Conservation (phyloP, 2,888 invertebrate species). For the Cartodere bifasciata region DNA sequence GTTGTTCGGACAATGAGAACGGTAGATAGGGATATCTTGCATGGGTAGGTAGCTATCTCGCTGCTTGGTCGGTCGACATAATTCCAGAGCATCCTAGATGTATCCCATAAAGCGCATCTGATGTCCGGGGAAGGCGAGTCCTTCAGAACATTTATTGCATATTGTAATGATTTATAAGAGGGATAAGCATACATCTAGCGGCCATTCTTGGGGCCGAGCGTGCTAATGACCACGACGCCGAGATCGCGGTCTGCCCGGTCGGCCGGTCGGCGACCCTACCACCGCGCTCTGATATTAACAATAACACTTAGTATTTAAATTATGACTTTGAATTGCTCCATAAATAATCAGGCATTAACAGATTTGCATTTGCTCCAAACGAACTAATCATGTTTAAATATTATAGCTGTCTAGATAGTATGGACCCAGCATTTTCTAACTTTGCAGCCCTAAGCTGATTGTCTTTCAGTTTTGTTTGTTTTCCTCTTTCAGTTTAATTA, state of each 20-base stretch:
- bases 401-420: constrained; percentile 27
- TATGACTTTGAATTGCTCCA: constrained; percentile 38
- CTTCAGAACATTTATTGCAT: constrained; percentile 39
- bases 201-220: constrained; percentile 38
- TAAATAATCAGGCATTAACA: constrained; percentile 37
- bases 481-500: constrained; percentile 13
- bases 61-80: too few species aligned
- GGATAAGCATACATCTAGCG: constrained; percentile 38
- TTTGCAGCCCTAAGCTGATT: constrained; percentile 13
- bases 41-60: too few species aligned
- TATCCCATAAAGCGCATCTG: constrained; percentile 36
- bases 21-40: too few species aligned
- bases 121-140: constrained; percentile 37
- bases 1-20: too few species aligned
- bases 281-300: constrained; percentile 36
- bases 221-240: constrained; percentile 37
- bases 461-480: constrained; percentile 14
- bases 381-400: constrained; percentile 34
- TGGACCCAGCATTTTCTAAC: constrained; percentile 11
- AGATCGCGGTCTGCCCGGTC: constrained; percentile 27
- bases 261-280: constrained; percentile 29
- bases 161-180: constrained; percentile 38
- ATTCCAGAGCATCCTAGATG: too few species aligned
- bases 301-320: constrained; percentile 39
- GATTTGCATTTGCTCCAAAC: constrained; percentile 32